A percentile compares a stretch with the other conserved stretches of the same genome.
Evolutionary conservation across 2,888 invertebrate species (phyloP).

Genomic region (Cheilosia grossa): DNA sequence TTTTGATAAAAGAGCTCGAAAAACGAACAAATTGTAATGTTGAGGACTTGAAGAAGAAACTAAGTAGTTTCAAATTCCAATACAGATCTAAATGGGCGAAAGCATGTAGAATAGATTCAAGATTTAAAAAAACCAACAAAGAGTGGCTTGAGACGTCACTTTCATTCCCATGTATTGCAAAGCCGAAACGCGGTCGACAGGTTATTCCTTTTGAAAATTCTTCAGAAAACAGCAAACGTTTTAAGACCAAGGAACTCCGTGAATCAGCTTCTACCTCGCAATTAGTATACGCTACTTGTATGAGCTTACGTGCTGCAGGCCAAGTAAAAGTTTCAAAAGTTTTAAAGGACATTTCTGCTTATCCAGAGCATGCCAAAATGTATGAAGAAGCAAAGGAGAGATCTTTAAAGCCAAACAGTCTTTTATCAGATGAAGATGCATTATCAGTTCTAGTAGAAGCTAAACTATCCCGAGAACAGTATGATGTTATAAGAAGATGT

Average conservation of each 20-base stretch:
- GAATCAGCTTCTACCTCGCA: slow-evolving; percentile 14
- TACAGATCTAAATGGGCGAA: background rate
- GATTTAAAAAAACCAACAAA: slow-evolving; percentile 15
- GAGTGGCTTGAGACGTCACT: background rate
- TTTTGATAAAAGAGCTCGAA: slow-evolving; percentile 14
- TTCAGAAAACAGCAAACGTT: too few relatives aligned
- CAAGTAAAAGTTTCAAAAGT: slow-evolving; percentile 11
- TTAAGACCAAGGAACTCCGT: slow-evolving; percentile 5
- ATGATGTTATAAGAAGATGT: slow-evolving; percentile 76
- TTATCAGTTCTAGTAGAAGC: slow-evolving; percentile 76
- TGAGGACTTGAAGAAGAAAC: too few relatives aligned
- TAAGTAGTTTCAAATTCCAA: too few relatives aligned
- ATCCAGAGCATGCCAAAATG: slow-evolving; percentile 13
- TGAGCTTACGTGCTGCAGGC: slow-evolving; percentile 6
- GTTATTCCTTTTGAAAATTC: background rate
- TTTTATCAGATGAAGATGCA: slow-evolving; percentile 70
- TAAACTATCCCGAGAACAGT: slow-evolving; percentile 76
- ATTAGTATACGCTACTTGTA: slow-evolving; percentile 15
- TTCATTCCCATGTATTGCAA: too few relatives aligned
- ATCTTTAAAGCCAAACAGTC: background rate
- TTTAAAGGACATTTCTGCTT: background rate
- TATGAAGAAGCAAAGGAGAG: slow-evolving; percentile 2
- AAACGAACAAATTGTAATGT: background rate
- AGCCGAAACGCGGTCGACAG: background rate
- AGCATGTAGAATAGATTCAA: slow-evolving; percentile 8